Percentiles rank a stretch among this genome's conserved stretches.
phyloP scores from a whole-genome alignment of 2,113 vertebrate genomes.

The Sceloporus tristichus region DNA sequence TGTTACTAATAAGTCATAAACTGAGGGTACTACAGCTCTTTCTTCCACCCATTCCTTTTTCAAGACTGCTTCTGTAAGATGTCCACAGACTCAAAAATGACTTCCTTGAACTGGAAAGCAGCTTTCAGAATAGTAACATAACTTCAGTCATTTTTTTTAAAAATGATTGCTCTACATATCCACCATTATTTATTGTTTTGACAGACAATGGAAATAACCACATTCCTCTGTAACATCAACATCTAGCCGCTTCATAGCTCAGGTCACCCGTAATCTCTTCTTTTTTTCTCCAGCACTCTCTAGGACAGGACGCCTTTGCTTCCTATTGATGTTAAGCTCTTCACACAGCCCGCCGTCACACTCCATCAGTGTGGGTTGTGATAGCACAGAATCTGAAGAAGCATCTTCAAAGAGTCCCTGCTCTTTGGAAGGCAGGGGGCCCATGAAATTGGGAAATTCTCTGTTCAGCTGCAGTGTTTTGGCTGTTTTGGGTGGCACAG shows the following conservation, averaged over 20 bases:
- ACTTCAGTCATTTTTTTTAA: not conserved
- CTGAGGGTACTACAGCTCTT: not conserved
- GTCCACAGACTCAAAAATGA: too few relatives aligned
- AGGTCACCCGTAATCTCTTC: conserved; percentile 59
- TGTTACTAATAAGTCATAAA: not conserved
- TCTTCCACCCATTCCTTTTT: not conserved
- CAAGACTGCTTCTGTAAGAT: not conserved
- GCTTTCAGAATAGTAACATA: not conserved
- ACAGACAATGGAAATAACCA: accelerated
- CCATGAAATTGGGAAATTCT: not conserved
- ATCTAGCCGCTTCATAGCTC: not conserved
- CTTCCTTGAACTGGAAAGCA: not conserved
- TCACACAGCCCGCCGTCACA: not conserved
- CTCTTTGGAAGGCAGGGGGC: accelerated
- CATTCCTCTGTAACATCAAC: conserved; percentile 14
- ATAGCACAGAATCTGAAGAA: accelerated
- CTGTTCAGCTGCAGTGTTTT: conserved; percentile 17
- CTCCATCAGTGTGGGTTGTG: accelerated
- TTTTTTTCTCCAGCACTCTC: conserved; percentile 67
- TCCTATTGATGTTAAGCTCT: conserved; percentile 66
- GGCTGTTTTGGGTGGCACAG: not conserved
- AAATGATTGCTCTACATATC: not conserved
- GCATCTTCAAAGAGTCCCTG: not conserved
- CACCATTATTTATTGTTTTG: conserved; percentile 6
- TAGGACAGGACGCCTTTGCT: conserved; percentile 54